Conservation (phyloP, 2,888 invertebrate genomes). For the Tromatobia lineatoria region DNA sequence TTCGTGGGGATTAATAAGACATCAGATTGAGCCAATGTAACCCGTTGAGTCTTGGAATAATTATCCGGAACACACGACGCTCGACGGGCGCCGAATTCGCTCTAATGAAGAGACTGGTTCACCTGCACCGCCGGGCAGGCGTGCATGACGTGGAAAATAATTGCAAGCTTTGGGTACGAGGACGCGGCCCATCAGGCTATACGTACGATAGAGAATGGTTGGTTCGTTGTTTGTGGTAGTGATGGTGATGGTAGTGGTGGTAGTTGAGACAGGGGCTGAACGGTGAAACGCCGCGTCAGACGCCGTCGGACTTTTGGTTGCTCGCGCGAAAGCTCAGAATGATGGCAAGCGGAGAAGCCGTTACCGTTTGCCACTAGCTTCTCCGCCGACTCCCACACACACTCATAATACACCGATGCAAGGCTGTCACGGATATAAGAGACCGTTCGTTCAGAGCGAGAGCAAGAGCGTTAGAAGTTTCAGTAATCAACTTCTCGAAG, state of each 20-base stretch:
- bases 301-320: constrained; percentile 62
- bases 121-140: constrained; percentile 51
- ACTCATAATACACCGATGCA: constrained; percentile 52
- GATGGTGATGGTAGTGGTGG: constrained; percentile 27
- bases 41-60: constrained; percentile 68
- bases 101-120: constrained; percentile 67
- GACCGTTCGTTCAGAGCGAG: constrained; percentile 17
- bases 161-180: constrained; percentile 64
- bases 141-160: constrained; percentile 69
- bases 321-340: constrained; percentile 47
- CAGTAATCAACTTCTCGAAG: constrained; percentile 63
- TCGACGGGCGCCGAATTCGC: constrained; percentile 43
- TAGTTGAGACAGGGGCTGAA: constrained; percentile 42
- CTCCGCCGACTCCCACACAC: constrained; percentile 20
- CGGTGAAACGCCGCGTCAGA: constrained; percentile 53
- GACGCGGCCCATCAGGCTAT: constrained; percentile 23
- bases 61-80: constrained; percentile 60
- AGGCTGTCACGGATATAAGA: constrained; percentile 56
- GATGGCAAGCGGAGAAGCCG: constrained; percentile 41
- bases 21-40: constrained; percentile 63
- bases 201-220: constrained; percentile 27
- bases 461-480: constrained; percentile 48
- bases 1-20: constrained; percentile 61
- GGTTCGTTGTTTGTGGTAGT: neutral
- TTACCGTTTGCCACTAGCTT: constrained; percentile 39